These are phyloP conservation scores for Plectropomus leopardus DNA, from an alignment of 2,113 vertebrate species.

Conservation along the genomic window DNA sequence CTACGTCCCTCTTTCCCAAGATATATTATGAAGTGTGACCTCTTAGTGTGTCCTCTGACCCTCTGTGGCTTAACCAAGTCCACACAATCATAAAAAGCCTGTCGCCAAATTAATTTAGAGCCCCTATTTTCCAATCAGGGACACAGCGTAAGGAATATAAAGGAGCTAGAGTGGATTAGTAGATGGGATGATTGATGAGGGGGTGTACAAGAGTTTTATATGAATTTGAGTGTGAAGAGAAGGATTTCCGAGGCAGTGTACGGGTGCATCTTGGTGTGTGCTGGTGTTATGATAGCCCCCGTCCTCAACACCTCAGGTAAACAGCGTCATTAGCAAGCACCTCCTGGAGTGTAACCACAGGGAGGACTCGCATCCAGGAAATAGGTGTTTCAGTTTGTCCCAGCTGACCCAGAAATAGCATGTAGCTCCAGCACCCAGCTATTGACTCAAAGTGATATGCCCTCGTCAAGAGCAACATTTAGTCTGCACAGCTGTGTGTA, in stretches of 20 bases:
- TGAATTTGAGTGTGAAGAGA: constrained; percentile 36
- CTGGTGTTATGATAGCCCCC: constrained; percentile 38
- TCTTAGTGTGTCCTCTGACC: constrained; percentile 30
- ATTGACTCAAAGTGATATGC: constrained; percentile 48
- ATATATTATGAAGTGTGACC: constrained; percentile 40
- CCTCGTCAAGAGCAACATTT: constrained; percentile 53
- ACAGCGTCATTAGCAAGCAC: constrained; percentile 56
- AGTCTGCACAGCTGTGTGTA: constrained; percentile 49
- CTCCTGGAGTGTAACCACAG: constrained; percentile 59
- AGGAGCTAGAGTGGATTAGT: constrained; percentile 26
- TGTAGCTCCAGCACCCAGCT: constrained; percentile 30
- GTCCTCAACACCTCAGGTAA: constrained; percentile 43
- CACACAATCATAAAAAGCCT: constrained; percentile 53
- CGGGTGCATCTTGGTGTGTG: background rate
- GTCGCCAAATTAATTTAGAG: constrained; percentile 63
- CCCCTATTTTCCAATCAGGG: constrained; percentile 56
- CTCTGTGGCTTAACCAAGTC: constrained; percentile 19
- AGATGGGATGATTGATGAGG: constrained; percentile 60
- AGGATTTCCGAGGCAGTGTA: background rate
- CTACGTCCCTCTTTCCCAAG: background rate
- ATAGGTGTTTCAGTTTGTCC: constrained; percentile 52
- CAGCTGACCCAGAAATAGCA: constrained; percentile 57
- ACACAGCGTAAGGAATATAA: constrained; percentile 25
- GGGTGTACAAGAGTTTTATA: background rate
- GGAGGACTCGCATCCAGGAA: constrained; percentile 49